Percentiles rank a stretch among this genome's conserved stretches.
These are phyloP conservation scores for Mormyrus iriodes DNA, from an alignment of 2,113 vertebrate genomes.

Conservation along the genomic window DNA sequence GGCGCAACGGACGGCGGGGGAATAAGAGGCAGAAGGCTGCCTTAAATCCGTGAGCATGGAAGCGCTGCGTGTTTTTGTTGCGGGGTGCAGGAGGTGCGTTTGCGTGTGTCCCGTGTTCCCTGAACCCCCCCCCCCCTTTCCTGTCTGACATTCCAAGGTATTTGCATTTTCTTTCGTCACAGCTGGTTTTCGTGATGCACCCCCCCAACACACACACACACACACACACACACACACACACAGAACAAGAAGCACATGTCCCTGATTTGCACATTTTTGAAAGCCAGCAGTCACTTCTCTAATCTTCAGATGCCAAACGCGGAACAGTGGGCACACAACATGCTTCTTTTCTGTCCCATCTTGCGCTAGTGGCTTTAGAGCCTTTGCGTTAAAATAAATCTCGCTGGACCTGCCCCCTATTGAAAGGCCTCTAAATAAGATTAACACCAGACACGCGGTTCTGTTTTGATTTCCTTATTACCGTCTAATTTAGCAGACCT, in stretches of 20 bases:
- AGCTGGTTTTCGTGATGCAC: background rate
- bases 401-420: background rate
- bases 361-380: background rate
- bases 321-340: background rate
- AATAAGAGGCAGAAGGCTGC: background rate
- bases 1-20: too few species aligned
- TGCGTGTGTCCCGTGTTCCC: background rate
- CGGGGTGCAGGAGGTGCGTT: background rate
- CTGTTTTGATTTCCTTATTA: background rate
- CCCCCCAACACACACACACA: constrained; percentile 20
- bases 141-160: background rate
- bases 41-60: background rate
- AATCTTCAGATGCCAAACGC: background rate
- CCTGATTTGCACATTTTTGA: constrained; percentile 40
- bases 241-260: constrained; percentile 32
- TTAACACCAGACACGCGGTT: background rate
- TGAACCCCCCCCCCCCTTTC: background rate
- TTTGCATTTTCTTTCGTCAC: constrained; percentile 40
- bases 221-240: constrained; percentile 1
- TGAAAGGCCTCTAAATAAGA: background rate
- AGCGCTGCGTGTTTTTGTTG: background rate
- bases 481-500: background rate
- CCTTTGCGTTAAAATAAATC: background rate
- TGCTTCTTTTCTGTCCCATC: constrained; percentile 13
- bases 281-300: constrained; percentile 32